Evolutionary conservation across 2,797 vertebrate genomes (phyloP).

Genomic region (Taeniopygia guttata): DNA sequence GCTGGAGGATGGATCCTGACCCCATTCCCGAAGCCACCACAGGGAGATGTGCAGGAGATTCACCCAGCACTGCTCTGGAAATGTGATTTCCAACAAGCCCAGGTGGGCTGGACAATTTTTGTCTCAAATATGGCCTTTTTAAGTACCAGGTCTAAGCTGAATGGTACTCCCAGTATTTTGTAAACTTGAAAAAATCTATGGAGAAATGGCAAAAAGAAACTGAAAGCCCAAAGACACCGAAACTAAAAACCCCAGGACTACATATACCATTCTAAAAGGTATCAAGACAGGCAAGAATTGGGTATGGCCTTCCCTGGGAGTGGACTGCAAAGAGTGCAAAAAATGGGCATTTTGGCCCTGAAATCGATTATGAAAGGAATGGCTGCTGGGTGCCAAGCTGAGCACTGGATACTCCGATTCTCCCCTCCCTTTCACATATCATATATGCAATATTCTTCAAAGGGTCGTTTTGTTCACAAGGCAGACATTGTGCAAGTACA

Average conservation of each 20-base stretch:
- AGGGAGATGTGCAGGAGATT: background rate
- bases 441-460: background rate
- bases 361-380: slow-evolving; percentile 6
- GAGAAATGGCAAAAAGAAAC: background rate
- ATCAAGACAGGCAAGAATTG: background rate
- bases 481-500: slow-evolving; percentile 19
- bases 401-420: background rate
- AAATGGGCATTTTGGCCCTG: background rate
- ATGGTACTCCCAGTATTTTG: background rate
- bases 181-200: background rate
- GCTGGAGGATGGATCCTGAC: background rate
- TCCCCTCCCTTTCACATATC: background rate
- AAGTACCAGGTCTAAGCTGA: background rate
- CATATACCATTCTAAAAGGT: background rate
- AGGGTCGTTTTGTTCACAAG: slow-evolving; percentile 15
- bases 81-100: fast-evolving
- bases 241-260: background rate
- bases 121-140: background rate
- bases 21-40: background rate
- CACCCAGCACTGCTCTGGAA: background rate
- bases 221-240: background rate
- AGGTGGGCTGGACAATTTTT: no score
- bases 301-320: background rate
- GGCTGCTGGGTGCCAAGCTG: background rate
- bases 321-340: background rate